Conservation (phyloP, 2,888 invertebrate genomes). For the Eulithis testata region DNA sequence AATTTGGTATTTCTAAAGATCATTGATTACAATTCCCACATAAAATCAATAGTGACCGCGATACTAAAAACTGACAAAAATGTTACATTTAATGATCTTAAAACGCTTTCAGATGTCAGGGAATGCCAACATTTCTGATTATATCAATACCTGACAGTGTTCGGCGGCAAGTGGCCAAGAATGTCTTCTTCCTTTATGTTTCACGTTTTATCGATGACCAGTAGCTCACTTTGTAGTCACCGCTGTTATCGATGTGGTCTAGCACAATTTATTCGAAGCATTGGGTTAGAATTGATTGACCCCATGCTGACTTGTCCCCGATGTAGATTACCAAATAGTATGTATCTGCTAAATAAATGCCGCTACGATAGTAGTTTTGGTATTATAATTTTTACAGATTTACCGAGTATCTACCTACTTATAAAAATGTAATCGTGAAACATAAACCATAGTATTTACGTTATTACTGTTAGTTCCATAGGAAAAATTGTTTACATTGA, state of each 20-base stretch:
- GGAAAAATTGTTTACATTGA: no score
- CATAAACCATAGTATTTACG: no score
- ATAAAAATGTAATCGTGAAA: no score
- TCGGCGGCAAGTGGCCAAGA: slow-evolving; percentile 52
- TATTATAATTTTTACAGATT: no score
- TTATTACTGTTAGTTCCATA: no score
- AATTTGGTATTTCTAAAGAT: slow-evolving; percentile 9
- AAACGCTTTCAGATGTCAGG: slow-evolving; percentile 43
- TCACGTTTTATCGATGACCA: slow-evolving; percentile 44
- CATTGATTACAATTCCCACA: slow-evolving; percentile 21
- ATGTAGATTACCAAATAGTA: no score
- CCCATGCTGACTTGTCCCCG: no score
- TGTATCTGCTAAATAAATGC: no score
- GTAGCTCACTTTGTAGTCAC: slow-evolving; percentile 46
- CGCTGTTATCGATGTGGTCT: slow-evolving; percentile 26
- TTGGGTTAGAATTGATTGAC: no score
- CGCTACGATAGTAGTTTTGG: no score
- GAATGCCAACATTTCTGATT: slow-evolving; percentile 62
- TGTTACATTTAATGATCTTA: slow-evolving; percentile 40
- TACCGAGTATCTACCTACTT: no score
- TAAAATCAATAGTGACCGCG: slow-evolving; percentile 11
- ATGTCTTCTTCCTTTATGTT: slow-evolving; percentile 46
- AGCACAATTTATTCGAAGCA: slow-evolving; percentile 3
- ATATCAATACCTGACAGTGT: slow-evolving; percentile 61
- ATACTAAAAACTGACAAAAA: slow-evolving; percentile 26